phyloP scores from a whole-genome alignment of 2,113 vertebrate species.

The Ptyas mucosa region DNA sequence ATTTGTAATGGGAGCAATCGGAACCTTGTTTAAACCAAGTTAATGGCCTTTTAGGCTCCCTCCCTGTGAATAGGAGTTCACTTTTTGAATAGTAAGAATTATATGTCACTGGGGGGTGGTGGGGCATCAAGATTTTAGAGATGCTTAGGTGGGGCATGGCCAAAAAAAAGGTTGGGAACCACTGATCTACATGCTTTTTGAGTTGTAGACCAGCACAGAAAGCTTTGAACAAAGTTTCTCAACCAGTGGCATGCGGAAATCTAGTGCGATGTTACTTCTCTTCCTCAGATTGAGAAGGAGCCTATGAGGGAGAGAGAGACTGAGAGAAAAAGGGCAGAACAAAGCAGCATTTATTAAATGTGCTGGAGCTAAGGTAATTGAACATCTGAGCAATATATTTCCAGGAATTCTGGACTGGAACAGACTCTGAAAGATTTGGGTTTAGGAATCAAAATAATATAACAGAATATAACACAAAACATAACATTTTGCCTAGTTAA shows the following conservation, averaged over 20 bases:
- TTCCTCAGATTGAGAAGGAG: neutral
- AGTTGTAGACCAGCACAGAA: neutral
- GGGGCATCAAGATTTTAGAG: no score
- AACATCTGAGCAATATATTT: neutral
- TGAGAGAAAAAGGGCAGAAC: neutral
- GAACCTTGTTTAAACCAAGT: no score
- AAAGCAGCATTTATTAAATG: neutral
- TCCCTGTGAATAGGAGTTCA: no score
- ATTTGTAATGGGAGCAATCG: no score
- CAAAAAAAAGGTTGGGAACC: no score
- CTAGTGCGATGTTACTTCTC: neutral
- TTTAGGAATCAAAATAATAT: neutral
- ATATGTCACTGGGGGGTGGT: no score
- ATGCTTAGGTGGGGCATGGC: no score
- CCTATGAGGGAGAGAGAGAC: neutral
- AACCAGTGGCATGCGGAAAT: neutral
- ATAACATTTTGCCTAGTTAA: neutral
- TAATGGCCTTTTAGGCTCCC: no score
- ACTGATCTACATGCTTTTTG: neutral
- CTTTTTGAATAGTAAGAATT: no score
- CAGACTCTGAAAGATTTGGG: neutral
- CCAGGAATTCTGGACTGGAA: neutral
- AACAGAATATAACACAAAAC: neutral
- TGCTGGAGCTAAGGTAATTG: neutral
- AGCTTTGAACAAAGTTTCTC: neutral